phyloP scores from a whole-genome alignment of 1,140 invertebrate species.

The Aricia agestis region DNA sequence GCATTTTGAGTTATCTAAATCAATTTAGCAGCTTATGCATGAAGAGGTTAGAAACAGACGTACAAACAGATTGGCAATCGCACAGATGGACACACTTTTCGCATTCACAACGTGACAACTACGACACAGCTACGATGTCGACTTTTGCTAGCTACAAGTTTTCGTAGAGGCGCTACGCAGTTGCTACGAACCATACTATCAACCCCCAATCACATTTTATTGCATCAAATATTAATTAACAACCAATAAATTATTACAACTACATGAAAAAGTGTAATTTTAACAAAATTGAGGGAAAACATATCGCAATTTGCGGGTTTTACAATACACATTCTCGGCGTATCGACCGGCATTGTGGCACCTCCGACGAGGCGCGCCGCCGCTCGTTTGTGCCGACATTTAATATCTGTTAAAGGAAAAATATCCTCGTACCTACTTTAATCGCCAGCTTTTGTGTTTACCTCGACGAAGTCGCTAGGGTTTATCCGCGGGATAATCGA shows the following conservation, averaged over 20 bases:
- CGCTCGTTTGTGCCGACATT: slow-evolving; percentile 10
- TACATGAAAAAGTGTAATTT: too few species aligned
- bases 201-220: too few species aligned
- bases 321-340: background rate
- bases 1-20: too few species aligned
- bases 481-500: background rate
- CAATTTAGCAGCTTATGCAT: too few species aligned
- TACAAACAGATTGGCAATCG: too few species aligned
- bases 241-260: too few species aligned
- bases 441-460: slow-evolving; percentile 11
- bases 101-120: too few species aligned
- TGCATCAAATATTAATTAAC: too few species aligned
- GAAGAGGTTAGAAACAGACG: too few species aligned
- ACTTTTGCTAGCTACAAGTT: too few species aligned
- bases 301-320: background rate
- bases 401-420: slow-evolving; percentile 14
- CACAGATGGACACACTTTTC: too few species aligned
- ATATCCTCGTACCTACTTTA: slow-evolving; percentile 10
- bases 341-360: background rate
- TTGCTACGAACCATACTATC: background rate
- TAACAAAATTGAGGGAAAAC: background rate
- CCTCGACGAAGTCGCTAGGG: background rate
- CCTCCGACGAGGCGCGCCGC: background rate
- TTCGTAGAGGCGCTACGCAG: background rate
- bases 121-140: too few species aligned